phyloP scores from a whole-genome alignment of 2,888 invertebrate species.

The Lasioglossum malachurum region DNA sequence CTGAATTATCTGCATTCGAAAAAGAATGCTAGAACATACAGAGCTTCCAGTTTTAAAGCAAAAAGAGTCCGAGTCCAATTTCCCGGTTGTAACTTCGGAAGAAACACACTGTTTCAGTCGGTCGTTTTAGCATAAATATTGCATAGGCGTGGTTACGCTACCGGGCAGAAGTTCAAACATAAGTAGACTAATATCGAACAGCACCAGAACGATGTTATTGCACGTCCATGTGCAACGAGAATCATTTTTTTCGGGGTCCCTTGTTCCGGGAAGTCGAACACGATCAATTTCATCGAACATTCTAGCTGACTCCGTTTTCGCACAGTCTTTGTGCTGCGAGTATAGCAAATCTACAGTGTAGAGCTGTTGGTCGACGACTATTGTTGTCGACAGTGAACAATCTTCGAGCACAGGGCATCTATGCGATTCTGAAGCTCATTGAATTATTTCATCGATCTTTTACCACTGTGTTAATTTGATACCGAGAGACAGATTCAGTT shows the following conservation, averaged over 20 bases:
- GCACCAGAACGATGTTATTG: neutral
- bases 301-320: neutral
- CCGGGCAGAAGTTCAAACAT: neutral
- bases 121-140: constrained; percentile 3
- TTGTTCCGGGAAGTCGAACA: neutral
- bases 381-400: neutral
- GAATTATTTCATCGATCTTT: too few relatives aligned
- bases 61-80: neutral
- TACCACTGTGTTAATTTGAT: too few relatives aligned
- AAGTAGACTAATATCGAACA: constrained; percentile 11
- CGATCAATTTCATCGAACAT: neutral
- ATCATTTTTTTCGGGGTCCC: neutral
- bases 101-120: neutral
- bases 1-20: neutral
- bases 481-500: too few relatives aligned
- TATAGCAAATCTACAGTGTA: neutral
- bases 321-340: neutral
- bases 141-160: neutral
- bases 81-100: neutral
- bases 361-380: neutral
- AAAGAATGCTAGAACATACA: neutral
- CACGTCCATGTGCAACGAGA: neutral
- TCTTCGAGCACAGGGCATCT: too few relatives aligned
- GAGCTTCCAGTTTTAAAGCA: neutral
- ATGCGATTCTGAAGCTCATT: too few relatives aligned